phyloP scores from a whole-genome alignment of 2,888 invertebrate species.

The Caenorhabditis sp. region DNA sequence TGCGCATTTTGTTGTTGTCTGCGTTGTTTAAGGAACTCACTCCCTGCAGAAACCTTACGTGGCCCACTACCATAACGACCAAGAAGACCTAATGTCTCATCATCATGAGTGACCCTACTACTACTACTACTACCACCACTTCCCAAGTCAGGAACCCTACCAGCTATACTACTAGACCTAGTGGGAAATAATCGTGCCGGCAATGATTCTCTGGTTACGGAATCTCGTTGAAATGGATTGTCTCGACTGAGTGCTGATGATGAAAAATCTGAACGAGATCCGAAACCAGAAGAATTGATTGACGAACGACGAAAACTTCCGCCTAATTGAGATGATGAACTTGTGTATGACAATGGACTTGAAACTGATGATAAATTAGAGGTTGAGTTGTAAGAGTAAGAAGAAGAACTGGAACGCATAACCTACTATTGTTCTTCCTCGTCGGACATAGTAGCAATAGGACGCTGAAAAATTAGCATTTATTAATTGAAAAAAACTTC shows the following conservation, averaged over 20 bases:
- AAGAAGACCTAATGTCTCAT: conserved; percentile 50
- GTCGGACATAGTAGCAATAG: conserved; percentile 57
- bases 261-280: conserved; percentile 2
- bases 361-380: conserved; percentile 15
- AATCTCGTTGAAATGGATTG: conserved; percentile 36
- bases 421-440: conserved; percentile 66
- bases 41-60: conserved; percentile 44
- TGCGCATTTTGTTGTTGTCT: conserved; percentile 36
- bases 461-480: conserved; percentile 47
- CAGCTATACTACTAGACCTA: conserved; percentile 37
- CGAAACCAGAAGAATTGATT: conserved; percentile 19
- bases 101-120: conserved; percentile 43
- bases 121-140: conserved; percentile 5
- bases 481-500: conserved; percentile 12
- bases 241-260: conserved; percentile 8
- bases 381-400: conserved; percentile 37
- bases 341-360: conserved; percentile 37
- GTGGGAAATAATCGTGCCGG: conserved; percentile 30
- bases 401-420: conserved; percentile 53
- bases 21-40: conserved; percentile 46
- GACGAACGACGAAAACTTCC: conserved; percentile 31
- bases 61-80: conserved; percentile 52
- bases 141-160: conserved; percentile 14
- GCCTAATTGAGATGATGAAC: conserved; percentile 38
- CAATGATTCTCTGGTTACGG: conserved; percentile 32